Percentiles rank a stretch among this genome's conserved stretches.
These are phyloP conservation scores for Horisme vitalbata DNA, from an alignment of 2,888 invertebrate species.

Conservation along the genomic window DNA sequence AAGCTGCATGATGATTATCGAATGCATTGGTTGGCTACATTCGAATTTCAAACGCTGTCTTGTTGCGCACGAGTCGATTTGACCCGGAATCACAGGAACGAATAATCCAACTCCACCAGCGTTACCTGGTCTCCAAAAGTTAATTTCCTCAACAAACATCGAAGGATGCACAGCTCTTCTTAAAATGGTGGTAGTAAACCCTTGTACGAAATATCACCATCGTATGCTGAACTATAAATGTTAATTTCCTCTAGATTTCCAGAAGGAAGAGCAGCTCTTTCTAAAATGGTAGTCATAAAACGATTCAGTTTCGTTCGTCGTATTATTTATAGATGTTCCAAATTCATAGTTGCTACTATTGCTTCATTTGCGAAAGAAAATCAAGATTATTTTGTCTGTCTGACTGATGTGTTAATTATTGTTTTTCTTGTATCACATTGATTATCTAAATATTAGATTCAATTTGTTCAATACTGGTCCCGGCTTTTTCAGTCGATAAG, in stretches of 20 bases:
- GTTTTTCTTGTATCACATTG: no score
- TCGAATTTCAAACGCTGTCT: slow-evolving; percentile 26
- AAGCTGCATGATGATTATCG: no score
- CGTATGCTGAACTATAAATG: slow-evolving; percentile 36
- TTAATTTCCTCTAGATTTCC: background rate
- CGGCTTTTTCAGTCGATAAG: no score
- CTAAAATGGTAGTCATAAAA: slow-evolving; percentile 31
- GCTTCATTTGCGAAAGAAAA: slow-evolving; percentile 13
- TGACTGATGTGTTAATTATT: no score
- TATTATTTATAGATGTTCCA: slow-evolving; percentile 51
- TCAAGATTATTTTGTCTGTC: no score
- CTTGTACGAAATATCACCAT: slow-evolving; percentile 39
- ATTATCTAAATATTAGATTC: no score
- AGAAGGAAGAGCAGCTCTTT: slow-evolving; percentile 16
- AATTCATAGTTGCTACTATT: slow-evolving; percentile 12
- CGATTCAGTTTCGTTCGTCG: slow-evolving; percentile 35
- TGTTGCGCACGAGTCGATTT: slow-evolving; percentile 55
- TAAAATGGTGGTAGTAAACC: background rate
- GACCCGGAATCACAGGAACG: slow-evolving; percentile 55
- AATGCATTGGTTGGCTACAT: no score
- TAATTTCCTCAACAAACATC: background rate
- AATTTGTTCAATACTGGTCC: no score
- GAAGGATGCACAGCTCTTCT: background rate
- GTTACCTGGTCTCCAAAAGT: slow-evolving; percentile 34
- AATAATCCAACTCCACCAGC: slow-evolving; percentile 47